Percentiles rank a stretch among this genome's conserved stretches.
phyloP scores from a whole-genome alignment of 2,888 invertebrate species.

The Pristionchus arcanus region DNA sequence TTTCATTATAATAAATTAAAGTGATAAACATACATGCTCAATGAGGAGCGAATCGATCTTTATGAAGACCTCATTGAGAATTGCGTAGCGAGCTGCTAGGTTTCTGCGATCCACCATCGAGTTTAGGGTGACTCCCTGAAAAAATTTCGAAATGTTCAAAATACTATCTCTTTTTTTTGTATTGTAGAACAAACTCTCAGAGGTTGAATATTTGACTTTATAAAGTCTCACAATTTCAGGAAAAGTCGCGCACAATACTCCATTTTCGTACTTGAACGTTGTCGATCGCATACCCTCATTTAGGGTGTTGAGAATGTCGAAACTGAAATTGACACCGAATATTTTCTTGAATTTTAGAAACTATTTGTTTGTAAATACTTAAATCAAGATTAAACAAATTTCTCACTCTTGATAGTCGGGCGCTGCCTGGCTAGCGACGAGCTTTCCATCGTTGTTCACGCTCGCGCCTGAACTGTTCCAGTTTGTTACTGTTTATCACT shows the following conservation, averaged over 20 bases:
- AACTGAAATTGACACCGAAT: conserved; percentile 58
- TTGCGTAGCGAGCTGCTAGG: conserved; percentile 68
- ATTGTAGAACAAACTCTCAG: too few species aligned
- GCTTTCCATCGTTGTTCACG: conserved; percentile 68
- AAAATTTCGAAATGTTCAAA: too few species aligned
- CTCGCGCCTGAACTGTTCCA: conserved; percentile 59
- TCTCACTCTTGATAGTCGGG: conserved; percentile 55
- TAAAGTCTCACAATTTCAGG: conserved; percentile 68
- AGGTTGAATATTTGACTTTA: too few species aligned
- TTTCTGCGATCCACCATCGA: conserved; percentile 72
- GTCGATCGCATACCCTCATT: conserved; percentile 64
- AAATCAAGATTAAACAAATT: background rate
- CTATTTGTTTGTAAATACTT: background rate
- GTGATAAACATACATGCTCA: conserved; percentile 60
- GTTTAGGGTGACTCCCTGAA: conserved; percentile 69
- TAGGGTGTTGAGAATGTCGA: conserved; percentile 58
- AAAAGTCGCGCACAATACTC: conserved; percentile 70
- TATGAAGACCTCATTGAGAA: conserved; percentile 67
- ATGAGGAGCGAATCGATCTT: conserved; percentile 66
- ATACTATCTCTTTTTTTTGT: too few species aligned
- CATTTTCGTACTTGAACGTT: conserved; percentile 68
- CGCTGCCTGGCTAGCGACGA: conserved; percentile 62
- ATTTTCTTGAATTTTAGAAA: background rate
- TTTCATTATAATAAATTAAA: background rate
- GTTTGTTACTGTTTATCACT: too few species aligned